phyloP scores from a whole-genome alignment of 2,113 vertebrate species.

The Gracilinanus agilis region DNA sequence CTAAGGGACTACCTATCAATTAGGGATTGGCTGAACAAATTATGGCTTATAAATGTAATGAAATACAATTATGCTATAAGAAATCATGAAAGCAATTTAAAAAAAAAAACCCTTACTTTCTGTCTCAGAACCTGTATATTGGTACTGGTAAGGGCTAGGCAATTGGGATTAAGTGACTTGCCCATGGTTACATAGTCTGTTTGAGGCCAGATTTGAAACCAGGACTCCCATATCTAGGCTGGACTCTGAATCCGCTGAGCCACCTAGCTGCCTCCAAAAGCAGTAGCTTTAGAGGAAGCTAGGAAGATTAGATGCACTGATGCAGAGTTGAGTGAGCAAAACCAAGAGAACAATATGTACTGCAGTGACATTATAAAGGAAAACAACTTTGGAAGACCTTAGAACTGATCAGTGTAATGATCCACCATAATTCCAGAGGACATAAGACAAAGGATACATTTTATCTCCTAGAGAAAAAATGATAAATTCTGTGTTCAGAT shows the following conservation, averaged over 20 bases:
- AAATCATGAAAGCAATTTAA: background rate
- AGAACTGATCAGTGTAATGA: background rate
- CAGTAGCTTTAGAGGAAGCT: background rate
- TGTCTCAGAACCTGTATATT: no score
- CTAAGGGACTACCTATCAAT: background rate
- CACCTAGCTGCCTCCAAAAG: no score
- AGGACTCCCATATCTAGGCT: no score
- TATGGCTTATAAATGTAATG: background rate
- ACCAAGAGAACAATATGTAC: background rate
- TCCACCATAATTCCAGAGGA: background rate
- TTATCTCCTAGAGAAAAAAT: background rate
- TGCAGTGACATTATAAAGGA: background rate
- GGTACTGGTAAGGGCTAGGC: no score
- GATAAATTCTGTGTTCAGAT: background rate
- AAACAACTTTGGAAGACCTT: background rate
- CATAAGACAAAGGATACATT: background rate
- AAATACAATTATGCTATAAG: background rate
- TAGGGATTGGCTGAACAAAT: background rate
- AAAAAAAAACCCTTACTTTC: no score
- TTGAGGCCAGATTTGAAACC: no score
- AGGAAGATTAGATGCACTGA: background rate
- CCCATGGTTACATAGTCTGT: no score
- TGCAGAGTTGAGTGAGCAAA: background rate
- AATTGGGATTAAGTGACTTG: no score
- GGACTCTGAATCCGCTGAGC: no score